Evolutionary conservation across 2,888 invertebrate genomes (phyloP).

Genomic region (Thecophora atra): DNA sequence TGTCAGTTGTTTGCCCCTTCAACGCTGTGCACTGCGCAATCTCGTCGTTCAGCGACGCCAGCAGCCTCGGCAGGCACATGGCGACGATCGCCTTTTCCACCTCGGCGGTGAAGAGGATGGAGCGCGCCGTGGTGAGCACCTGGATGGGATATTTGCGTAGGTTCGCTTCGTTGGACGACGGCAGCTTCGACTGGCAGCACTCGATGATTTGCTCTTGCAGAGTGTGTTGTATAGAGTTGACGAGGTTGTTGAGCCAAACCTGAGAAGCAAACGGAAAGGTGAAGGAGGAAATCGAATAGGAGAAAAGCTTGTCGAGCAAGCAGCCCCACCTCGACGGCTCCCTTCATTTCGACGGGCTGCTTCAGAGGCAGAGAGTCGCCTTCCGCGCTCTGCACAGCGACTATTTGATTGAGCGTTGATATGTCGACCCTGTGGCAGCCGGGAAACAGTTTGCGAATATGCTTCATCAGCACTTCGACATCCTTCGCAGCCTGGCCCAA

Average conservation of each 20-base stretch:
- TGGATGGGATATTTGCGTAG: conserved; percentile 69
- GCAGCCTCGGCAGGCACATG: conserved; percentile 70
- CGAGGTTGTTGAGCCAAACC: conserved; percentile 71
- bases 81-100: conserved; percentile 82
- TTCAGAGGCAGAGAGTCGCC: conserved; percentile 59
- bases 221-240: conserved; percentile 82
- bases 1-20: conserved; percentile 65
- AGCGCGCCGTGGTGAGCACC: conserved; percentile 86
- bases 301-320: too few relatives aligned
- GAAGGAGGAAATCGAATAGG: too few relatives aligned
- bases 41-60: conserved; percentile 67
- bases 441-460: conserved; percentile 95
- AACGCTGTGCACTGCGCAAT: conserved; percentile 56
- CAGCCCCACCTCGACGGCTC: conserved; percentile 59
- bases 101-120: conserved; percentile 84
- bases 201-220: conserved; percentile 74
- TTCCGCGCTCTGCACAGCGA: conserved; percentile 68
- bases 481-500: conserved; percentile 92
- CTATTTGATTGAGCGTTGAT: conserved; percentile 57
- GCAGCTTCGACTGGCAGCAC: conserved; percentile 66
- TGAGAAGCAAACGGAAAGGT: conserved; percentile 43
- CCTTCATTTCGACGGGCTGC: conserved; percentile 59
- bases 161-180: conserved; percentile 50
- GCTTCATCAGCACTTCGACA: conserved; percentile 84
- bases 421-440: conserved; percentile 84